Conservation (phyloP, 2,888 invertebrate species). For the Chaetogeoica ovagalla region DNA sequence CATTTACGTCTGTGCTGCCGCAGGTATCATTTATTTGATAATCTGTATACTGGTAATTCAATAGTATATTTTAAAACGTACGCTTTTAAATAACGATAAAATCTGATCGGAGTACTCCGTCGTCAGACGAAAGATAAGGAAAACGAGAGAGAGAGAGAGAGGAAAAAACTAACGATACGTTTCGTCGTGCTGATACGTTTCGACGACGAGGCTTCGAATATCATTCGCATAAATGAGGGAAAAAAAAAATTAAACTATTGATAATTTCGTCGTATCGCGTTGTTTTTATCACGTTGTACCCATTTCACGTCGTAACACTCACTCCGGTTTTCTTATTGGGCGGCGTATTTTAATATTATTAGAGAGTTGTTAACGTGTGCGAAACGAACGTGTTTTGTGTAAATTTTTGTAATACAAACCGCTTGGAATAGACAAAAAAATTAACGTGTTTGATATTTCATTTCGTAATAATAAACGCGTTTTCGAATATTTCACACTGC, state of each 20-base stretch:
- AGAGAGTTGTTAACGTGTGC: conserved; percentile 29
- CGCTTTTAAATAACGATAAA: background rate
- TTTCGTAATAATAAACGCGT: background rate
- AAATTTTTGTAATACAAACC: no score
- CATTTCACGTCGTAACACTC: background rate
- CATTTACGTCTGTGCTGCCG: no score
- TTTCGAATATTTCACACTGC: background rate
- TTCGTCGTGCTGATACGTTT: no score
- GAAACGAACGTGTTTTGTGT: background rate
- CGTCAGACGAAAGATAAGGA: background rate
- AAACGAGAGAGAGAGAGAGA: background rate
- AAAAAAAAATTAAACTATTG: background rate
- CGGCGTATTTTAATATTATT: background rate
- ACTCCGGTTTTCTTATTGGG: no score
- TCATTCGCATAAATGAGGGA: background rate
- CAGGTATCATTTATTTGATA: no score
- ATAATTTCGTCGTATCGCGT: background rate
- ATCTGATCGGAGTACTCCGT: background rate
- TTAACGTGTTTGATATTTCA: background rate
- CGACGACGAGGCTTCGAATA: background rate
- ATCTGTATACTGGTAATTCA: no score
- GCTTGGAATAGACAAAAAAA: no score
- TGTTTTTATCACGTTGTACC: conserved; percentile 16
- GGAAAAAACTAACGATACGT: no score
- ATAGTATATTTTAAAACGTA: no score